These are phyloP conservation scores for Formica aserva DNA, from an alignment of 2,888 invertebrate genomes.

Conservation along the genomic window DNA sequence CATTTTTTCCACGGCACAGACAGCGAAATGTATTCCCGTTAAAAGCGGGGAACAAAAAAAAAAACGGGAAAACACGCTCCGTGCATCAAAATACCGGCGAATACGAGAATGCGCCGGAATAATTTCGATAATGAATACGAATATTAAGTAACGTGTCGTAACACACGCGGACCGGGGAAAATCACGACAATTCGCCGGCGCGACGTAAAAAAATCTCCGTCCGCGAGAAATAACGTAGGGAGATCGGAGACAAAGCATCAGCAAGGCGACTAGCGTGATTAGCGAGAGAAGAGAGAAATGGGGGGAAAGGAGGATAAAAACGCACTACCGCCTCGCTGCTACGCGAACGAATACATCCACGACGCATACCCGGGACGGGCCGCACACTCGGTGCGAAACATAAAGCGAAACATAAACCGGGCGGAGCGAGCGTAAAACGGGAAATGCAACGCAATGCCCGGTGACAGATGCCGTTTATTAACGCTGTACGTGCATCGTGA, in stretches of 20 bases:
- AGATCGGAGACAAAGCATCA: slow-evolving; percentile 70
- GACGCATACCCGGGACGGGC: slow-evolving; percentile 69
- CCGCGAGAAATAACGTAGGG: slow-evolving; percentile 61
- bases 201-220: slow-evolving; percentile 68
- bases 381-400: slow-evolving; percentile 84
- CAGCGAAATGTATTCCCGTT: slow-evolving; percentile 55
- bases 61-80: slow-evolving; percentile 37
- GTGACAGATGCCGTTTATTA: slow-evolving; percentile 86
- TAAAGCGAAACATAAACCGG: slow-evolving; percentile 84
- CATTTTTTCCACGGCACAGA: slow-evolving; percentile 39
- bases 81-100: neutral
- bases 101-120: slow-evolving; percentile 44
- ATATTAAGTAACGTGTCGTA: slow-evolving; percentile 45
- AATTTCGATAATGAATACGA: slow-evolving; percentile 67
- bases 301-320: slow-evolving; percentile 63
- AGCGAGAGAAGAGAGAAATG: slow-evolving; percentile 40
- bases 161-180: slow-evolving; percentile 3
- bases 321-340: slow-evolving; percentile 68
- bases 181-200: slow-evolving; percentile 52
- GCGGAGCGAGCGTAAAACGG: slow-evolving; percentile 81
- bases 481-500: slow-evolving; percentile 66
- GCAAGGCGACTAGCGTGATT: slow-evolving; percentile 67
- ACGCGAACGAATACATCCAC: slow-evolving; percentile 75
- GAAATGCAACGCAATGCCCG: slow-evolving; percentile 82
- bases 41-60: slow-evolving; percentile 26